Percentiles rank a stretch among this genome's conserved stretches.
These are phyloP conservation scores for Ceriagrion tenellum DNA, from an alignment of 2,888 invertebrate genomes.

Conservation along the genomic window DNA sequence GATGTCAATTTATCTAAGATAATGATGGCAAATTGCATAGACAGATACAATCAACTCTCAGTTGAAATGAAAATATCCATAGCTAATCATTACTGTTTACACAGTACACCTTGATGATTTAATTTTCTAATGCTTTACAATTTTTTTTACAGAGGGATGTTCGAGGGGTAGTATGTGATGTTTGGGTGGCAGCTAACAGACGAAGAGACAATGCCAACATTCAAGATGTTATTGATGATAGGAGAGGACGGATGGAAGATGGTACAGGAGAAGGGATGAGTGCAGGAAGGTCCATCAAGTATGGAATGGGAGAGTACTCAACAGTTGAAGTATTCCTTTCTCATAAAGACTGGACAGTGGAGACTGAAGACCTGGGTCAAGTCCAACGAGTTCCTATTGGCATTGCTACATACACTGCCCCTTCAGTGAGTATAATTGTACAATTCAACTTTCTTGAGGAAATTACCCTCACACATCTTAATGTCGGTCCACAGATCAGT, in stretches of 20 bases:
- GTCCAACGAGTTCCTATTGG: slow-evolving; percentile 73
- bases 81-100: too few relatives aligned
- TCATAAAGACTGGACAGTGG: slow-evolving; percentile 73
- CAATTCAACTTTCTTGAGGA: too few relatives aligned
- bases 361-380: slow-evolving; percentile 73
- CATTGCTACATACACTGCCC: slow-evolving; percentile 72
- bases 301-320: slow-evolving; percentile 70
- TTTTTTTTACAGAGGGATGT: slow-evolving; percentile 71
- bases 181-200: slow-evolving; percentile 72
- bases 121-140: background rate
- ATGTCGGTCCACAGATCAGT: too few relatives aligned
- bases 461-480: too few relatives aligned
- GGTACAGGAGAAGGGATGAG: background rate
- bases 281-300: slow-evolving; percentile 69
- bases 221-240: slow-evolving; percentile 42
- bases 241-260: slow-evolving; percentile 5
- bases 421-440: slow-evolving; percentile 70
- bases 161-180: slow-evolving; percentile 73
- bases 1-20: too few relatives aligned
- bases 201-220: background rate
- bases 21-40: too few relatives aligned
- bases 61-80: too few relatives aligned
- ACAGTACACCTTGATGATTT: too few relatives aligned
- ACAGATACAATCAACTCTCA: too few relatives aligned
- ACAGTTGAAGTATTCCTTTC: slow-evolving; percentile 73